phyloP scores from a whole-genome alignment of 2,113 vertebrate species.

The Anser cygnoides region DNA sequence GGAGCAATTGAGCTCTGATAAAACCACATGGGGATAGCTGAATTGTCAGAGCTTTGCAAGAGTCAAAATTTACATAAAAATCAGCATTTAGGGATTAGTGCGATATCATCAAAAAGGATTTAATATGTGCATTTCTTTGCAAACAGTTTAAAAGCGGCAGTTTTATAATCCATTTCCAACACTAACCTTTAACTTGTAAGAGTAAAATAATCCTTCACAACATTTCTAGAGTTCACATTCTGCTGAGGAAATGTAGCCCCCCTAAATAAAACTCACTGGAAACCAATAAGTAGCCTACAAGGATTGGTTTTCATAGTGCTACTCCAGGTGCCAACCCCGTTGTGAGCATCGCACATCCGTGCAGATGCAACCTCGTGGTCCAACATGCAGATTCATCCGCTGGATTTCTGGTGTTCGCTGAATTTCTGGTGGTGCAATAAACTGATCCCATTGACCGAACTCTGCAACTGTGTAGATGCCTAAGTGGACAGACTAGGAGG shows the following conservation, averaged over 20 bases:
- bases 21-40: constrained; percentile 49
- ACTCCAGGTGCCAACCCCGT: accelerated
- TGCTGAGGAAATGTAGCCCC: not conserved
- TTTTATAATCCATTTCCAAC: constrained; percentile 50
- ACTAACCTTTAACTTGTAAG: constrained; percentile 65
- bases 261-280: not conserved
- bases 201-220: constrained; percentile 52
- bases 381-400: not conserved
- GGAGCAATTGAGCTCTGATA: constrained; percentile 49
- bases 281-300: not conserved
- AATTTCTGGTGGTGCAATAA: not conserved
- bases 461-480: not conserved
- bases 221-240: constrained; percentile 44
- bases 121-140: constrained; percentile 58
- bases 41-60: constrained; percentile 49
- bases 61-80: constrained; percentile 73
- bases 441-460: not conserved
- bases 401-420: no score
- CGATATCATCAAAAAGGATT: constrained; percentile 68
- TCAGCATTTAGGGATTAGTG: constrained; percentile 64
- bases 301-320: not conserved
- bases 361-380: accelerated
- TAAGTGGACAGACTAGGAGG: not conserved
- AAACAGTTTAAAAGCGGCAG: constrained; percentile 57
- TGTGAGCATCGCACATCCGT: accelerated